phyloP scores from a whole-genome alignment of 2,797 vertebrate genomes.

The Amphiprion clarkii region DNA sequence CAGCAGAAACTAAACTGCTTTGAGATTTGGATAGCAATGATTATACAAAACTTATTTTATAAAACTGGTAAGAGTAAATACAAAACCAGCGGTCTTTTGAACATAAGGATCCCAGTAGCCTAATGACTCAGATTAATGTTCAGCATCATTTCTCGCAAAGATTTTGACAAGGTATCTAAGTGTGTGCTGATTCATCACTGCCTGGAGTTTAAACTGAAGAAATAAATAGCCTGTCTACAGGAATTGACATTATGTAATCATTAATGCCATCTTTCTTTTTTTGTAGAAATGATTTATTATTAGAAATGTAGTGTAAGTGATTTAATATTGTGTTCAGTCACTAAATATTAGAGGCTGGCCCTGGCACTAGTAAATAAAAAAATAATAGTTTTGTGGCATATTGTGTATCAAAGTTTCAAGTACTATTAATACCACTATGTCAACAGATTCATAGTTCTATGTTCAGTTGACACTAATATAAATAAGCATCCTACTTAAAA shows the following conservation, averaged over 20 bases:
- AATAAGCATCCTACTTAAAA: neutral
- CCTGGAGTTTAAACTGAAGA: slow-evolving; percentile 6
- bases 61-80: slow-evolving; percentile 1
- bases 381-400: neutral
- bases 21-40: too few species aligned
- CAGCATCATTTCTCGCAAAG: neutral
- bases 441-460: neutral
- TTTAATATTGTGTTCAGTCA: neutral
- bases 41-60: neutral
- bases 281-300: neutral
- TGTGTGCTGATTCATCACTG: slow-evolving; percentile 30
- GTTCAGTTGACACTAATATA: neutral
- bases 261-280: neutral
- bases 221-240: slow-evolving; percentile 8
- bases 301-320: neutral
- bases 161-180: slow-evolving; percentile 19
- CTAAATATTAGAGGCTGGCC: too few species aligned
- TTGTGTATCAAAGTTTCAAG: neutral
- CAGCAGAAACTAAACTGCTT: too few species aligned
- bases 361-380: too few species aligned
- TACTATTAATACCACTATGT: neutral
- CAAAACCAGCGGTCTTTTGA: neutral
- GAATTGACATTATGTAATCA: slow-evolving; percentile 14
- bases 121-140: slow-evolving; percentile 14
- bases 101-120: neutral